Base-by-base conservation (phyloP, 2,113 vertebrate species). In the Bubo blakistoni region DNA sequence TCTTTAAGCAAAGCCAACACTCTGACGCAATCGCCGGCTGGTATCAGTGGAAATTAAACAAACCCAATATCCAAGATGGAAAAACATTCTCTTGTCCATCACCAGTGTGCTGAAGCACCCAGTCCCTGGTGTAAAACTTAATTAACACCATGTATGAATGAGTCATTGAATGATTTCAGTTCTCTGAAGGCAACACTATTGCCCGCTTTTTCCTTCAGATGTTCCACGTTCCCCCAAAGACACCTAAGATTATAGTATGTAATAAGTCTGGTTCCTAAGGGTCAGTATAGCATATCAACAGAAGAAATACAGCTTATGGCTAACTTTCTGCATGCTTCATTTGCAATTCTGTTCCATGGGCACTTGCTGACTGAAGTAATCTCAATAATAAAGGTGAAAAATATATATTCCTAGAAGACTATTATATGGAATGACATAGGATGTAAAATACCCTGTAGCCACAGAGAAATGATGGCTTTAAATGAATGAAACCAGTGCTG, bases 401-500 rank as follows among this genome's bases (percentile, higher is more conserved):
- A 92, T 76, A 66, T 32, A 38, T 78, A 74, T 70, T 92, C n/a
- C 44, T 36, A 24, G 70, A 86, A 86, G 81, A 52, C 46, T 86
- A 59, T 74, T 95, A 81, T 61, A 47, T 46, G 30, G 51, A 91
- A 90, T 55, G 38, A 55, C 58, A 71, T 46, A 73, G 77, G 47
- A 44, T 66, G 59, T 65, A 82, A 46, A 46, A 85, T 52, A 27
- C 85, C 29, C n/a, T 61, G 27, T 15, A 94, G 36, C 67, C 62
- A 80, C 3, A 85, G 46, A 93, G 29, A 63, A 92, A 76, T 22
- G 19, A 66, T 12, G 61, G 27, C 44, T 94, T 84, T 83, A 80
- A 96, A 96, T 83, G 89, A 95, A 94, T 88, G 52, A 52, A 95
- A 88, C 54, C 66, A 51, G 52, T n/a, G 59, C 74, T 91, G 82